phyloP scores from a whole-genome alignment of 2,797 vertebrate species.

The Syngnathus rostellatus region DNA sequence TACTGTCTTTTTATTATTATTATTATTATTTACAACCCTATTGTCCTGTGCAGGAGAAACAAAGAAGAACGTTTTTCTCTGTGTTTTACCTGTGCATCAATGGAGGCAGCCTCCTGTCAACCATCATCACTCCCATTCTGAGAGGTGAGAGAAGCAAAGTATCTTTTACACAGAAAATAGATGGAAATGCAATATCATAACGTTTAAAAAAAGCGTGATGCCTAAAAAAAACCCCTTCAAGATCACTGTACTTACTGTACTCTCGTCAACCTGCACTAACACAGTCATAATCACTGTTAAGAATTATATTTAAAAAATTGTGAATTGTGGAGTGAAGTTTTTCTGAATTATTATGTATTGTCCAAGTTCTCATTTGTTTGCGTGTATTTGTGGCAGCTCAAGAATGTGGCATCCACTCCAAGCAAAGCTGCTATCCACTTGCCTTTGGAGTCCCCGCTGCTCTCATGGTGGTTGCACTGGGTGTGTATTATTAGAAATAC shows the following conservation, averaged over 20 bases:
- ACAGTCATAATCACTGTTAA: too few species aligned
- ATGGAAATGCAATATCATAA: too few species aligned
- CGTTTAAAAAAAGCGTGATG: too few species aligned
- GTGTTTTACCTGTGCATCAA: constrained; percentile 94
- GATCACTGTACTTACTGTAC: too few species aligned
- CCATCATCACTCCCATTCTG: constrained; percentile 85
- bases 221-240: too few species aligned
- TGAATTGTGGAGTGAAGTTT: too few species aligned
- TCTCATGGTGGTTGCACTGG: constrained; percentile 81
- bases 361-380: neutral
- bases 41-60: constrained; percentile 71
- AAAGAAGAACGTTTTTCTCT: constrained; percentile 87
- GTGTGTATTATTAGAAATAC: constrained; percentile 47
- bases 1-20: neutral
- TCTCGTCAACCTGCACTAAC: too few species aligned
- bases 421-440: constrained; percentile 83
- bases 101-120: constrained; percentile 88
- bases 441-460: constrained; percentile 89
- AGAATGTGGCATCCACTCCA: constrained; percentile 76
- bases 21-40: neutral
- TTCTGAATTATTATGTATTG: too few species aligned
- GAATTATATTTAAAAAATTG: too few species aligned
- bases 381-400: constrained; percentile 64
- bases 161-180: neutral
- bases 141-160: constrained; percentile 65